Percentiles rank a stretch among this genome's conserved stretches.
phyloP scores from a whole-genome alignment of 2,888 invertebrate genomes.

The Andrena minutula region DNA sequence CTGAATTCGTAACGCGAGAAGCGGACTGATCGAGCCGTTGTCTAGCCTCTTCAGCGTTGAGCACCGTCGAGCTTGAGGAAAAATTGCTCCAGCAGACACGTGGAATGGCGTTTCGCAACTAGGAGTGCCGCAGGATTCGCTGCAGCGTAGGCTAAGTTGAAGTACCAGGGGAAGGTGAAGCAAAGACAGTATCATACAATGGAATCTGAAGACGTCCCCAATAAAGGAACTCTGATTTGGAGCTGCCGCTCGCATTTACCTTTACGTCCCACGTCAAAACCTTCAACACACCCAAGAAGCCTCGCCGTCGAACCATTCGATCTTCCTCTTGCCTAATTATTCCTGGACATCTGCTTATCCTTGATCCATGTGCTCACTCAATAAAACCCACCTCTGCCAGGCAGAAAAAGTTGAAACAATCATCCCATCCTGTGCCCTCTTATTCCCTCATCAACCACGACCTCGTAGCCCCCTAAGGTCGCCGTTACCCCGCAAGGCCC shows the following conservation, averaged over 20 bases:
- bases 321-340: too few species aligned
- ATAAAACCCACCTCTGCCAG: too few species aligned
- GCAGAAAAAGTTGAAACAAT: too few species aligned
- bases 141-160: constrained; percentile 24
- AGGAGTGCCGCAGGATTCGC: constrained; percentile 37
- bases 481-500: background rate
- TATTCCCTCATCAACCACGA: background rate
- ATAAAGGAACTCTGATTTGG: too few species aligned
- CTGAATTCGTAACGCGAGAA: constrained; percentile 24
- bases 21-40: constrained; percentile 11
- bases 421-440: background rate
- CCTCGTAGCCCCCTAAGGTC: background rate
- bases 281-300: too few species aligned
- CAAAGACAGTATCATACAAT: background rate
- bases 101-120: constrained; percentile 43
- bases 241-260: too few species aligned
- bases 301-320: too few species aligned
- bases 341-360: too few species aligned
- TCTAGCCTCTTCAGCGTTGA: constrained; percentile 38
- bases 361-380: too few species aligned
- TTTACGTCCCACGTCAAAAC: too few species aligned
- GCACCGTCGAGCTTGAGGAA: constrained; percentile 23
- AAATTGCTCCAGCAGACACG: constrained; percentile 24
- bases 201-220: too few species aligned
- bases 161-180: constrained; percentile 8